Evolutionary conservation across 2,888 invertebrate species (phyloP).

Genomic region (Caprella mutica): DNA sequence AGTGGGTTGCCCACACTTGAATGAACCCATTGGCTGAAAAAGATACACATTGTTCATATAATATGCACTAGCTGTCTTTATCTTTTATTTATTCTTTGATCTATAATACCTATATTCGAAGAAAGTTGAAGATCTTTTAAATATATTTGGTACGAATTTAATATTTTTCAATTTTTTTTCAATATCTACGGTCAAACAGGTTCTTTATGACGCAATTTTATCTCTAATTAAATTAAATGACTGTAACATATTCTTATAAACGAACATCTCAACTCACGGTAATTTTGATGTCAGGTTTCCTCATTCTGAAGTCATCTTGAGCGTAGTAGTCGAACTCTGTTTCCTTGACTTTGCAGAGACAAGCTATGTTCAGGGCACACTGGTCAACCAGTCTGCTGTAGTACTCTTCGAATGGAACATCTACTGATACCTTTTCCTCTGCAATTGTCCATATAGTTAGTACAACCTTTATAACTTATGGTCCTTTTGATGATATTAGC

Average conservation of each 20-base stretch:
- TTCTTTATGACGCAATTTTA: no score
- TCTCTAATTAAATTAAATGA: no score
- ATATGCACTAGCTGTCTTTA: no score
- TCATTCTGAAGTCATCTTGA: constrained; percentile 76
- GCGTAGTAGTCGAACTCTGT: constrained; percentile 77
- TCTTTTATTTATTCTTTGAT: no score
- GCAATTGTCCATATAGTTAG: constrained; percentile 14
- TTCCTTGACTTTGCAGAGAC: constrained; percentile 63
- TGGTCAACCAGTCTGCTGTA: constrained; percentile 63
- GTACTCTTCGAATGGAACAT: constrained; percentile 68
- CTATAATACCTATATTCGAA: no score
- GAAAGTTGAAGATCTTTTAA: no score
- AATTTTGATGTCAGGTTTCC: constrained; percentile 79
- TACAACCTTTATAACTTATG: neutral
- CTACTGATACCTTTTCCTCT: constrained; percentile 55
- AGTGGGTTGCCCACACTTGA: constrained; percentile 45
- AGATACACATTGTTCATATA: no score
- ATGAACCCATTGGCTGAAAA: constrained; percentile 36
- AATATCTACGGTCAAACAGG: no score
- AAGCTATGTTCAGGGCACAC: constrained; percentile 70
- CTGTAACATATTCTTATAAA: no score
- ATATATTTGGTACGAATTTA: no score
- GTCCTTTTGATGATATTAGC: neutral
- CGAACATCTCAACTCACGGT: constrained; percentile 42
- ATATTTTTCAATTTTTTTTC: no score